Evolutionary conservation across 92 coral and sea anemone genomes (phyloP).

Genomic region (Zoanthus sansibaricus): DNA sequence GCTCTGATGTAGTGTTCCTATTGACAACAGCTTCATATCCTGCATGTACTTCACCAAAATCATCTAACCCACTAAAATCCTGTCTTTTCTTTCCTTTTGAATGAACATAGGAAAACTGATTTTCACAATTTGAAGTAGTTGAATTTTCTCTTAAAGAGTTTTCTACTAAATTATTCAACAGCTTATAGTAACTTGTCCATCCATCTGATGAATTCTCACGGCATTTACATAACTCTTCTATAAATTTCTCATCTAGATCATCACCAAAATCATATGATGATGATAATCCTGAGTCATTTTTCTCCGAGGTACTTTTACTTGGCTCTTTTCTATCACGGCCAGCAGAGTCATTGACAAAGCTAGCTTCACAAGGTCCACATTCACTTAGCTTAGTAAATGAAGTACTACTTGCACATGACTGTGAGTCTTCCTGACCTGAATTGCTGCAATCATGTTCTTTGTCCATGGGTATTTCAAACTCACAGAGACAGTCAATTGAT

Average conservation of each 20-base stretch:
- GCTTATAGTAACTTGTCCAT: constrained; percentile 76
- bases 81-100: constrained; percentile 2
- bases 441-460: not conserved
- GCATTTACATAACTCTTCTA: constrained; percentile 69
- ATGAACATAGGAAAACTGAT: constrained; percentile 23
- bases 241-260: constrained; percentile 63
- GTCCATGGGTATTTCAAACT: constrained; percentile 48
- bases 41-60: not conserved
- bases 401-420: not conserved
- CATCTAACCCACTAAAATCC: constrained; percentile 33
- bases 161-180: constrained; percentile 49
- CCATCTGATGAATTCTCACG: constrained; percentile 72
- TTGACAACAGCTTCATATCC: not conserved
- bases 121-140: constrained; percentile 12
- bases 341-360: not conserved
- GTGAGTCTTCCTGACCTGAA: not conserved
- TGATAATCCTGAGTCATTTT: not conserved
- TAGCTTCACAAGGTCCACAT: not conserved
- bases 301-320: not conserved
- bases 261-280: constrained; percentile 22
- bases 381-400: not conserved
- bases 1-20: not conserved
- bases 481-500: constrained; percentile 70
- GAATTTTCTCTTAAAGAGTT: not conserved
- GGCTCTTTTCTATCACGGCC: not conserved